These are phyloP conservation scores for Xiphydria camelus DNA, from an alignment of 2,888 invertebrate species.

Conservation along the genomic window DNA sequence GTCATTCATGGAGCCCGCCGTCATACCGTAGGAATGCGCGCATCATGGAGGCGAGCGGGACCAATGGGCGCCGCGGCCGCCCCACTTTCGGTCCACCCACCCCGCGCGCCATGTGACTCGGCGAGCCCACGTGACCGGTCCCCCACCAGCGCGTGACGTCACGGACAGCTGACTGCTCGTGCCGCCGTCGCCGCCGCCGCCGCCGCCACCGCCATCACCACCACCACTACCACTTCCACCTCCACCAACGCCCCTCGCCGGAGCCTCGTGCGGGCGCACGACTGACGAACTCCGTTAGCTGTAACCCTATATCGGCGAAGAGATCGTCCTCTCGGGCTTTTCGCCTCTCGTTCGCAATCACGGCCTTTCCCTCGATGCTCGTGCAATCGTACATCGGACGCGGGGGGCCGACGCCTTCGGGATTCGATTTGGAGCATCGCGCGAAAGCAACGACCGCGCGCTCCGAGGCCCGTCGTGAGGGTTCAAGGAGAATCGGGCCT, in stretches of 20 bases:
- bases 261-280: too few relatives aligned
- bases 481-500: neutral
- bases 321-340: too few relatives aligned
- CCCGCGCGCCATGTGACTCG: slow-evolving; percentile 49
- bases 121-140: slow-evolving; percentile 42
- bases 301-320: too few relatives aligned
- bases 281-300: too few relatives aligned
- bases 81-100: slow-evolving; percentile 26
- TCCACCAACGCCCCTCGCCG: neutral
- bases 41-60: slow-evolving; percentile 12
- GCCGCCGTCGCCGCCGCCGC: slow-evolving; percentile 4
- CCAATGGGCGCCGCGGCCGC: slow-evolving; percentile 24
- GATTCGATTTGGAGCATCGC: too few relatives aligned
- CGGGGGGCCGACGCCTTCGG: too few relatives aligned
- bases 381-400: too few relatives aligned
- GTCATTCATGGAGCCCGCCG: slow-evolving; percentile 52
- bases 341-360: too few relatives aligned
- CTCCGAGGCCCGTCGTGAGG: neutral
- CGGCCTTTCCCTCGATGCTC: too few relatives aligned
- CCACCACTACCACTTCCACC: neutral
- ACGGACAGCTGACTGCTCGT: slow-evolving; percentile 50
- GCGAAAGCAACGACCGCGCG: too few relatives aligned
- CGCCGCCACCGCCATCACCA: neutral
- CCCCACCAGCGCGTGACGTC: slow-evolving; percentile 42
- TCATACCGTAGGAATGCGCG: slow-evolving; percentile 51